Percentiles rank a stretch among this genome's conserved stretches.
Conservation (phyloP, 2,113 vertebrate genomes). For the Labeo catla region DNA sequence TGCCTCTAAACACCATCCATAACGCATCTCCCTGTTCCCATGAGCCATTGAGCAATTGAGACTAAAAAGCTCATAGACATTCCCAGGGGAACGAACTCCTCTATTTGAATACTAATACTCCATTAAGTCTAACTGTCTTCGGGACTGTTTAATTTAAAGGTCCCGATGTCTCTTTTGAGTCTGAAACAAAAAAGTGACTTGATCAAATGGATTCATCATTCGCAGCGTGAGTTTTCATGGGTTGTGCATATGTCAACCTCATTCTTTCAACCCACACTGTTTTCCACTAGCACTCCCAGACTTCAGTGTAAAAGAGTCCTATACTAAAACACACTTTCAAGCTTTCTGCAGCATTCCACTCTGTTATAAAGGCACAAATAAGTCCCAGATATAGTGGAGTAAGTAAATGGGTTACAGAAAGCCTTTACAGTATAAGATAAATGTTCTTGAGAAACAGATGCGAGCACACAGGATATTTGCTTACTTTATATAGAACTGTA, state of each 20-base stretch:
- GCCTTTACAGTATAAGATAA: constrained; percentile 39
- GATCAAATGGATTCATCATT: constrained; percentile 61
- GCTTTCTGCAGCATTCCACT: constrained; percentile 17
- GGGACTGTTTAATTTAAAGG: constrained; percentile 51
- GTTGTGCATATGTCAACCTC: constrained; percentile 58
- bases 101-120: constrained; percentile 56
- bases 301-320: constrained; percentile 39
- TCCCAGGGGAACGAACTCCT: constrained; percentile 37
- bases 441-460: constrained; percentile 31
- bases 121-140: constrained; percentile 49
- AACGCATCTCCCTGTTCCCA: constrained; percentile 54
- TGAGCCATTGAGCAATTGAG: constrained; percentile 44
- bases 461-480: constrained; percentile 26
- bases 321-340: constrained; percentile 45
- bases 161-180: constrained; percentile 35
- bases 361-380: constrained; percentile 37
- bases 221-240: constrained; percentile 49
- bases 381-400: constrained; percentile 35
- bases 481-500: constrained; percentile 30
- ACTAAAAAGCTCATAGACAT: constrained; percentile 43
- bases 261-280: constrained; percentile 54
- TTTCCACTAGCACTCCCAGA: constrained; percentile 44
- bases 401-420: constrained; percentile 31
- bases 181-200: constrained; percentile 47
- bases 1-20: constrained; percentile 72